phyloP scores from a whole-genome alignment of 2,113 vertebrate species.

The Euleptes europaea region DNA sequence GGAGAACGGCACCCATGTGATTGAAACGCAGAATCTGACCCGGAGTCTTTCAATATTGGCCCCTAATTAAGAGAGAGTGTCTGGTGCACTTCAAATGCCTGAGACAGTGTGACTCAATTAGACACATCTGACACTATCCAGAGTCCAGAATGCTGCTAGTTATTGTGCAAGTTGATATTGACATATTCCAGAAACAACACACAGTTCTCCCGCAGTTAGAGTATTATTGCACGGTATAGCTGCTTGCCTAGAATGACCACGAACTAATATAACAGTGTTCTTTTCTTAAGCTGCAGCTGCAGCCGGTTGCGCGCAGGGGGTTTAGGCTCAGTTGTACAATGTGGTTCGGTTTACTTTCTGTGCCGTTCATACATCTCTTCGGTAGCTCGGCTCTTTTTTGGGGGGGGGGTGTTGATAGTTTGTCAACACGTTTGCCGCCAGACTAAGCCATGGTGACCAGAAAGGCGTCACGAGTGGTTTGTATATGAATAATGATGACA shows the following conservation, averaged over 20 bases:
- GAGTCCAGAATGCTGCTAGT: slow-evolving; percentile 77
- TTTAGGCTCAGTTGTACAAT: slow-evolving; percentile 1
- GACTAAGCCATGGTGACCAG: not conserved
- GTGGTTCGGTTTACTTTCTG: not conserved
- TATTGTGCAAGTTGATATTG: slow-evolving; percentile 81
- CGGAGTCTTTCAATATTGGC: slow-evolving; percentile 74
- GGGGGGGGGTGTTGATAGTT: not conserved
- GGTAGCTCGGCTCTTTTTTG: not conserved
- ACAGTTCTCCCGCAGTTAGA: slow-evolving; percentile 65
- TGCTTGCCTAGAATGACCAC: slow-evolving; percentile 63
- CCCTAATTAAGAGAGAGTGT: slow-evolving; percentile 74
- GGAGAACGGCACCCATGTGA: slow-evolving; percentile 51
- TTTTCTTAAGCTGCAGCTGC: slow-evolving; percentile 43
- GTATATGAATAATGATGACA: not conserved
- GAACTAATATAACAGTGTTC: slow-evolving; percentile 49
- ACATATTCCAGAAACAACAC: slow-evolving; percentile 74
- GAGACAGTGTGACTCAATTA: slow-evolving; percentile 81
- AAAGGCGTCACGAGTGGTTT: not conserved
- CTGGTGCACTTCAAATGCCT: slow-evolving; percentile 85
- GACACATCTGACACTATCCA: slow-evolving; percentile 79
- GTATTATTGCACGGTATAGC: slow-evolving; percentile 63
- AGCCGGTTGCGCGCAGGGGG: slow-evolving; percentile 20
- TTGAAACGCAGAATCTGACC: slow-evolving; percentile 64
- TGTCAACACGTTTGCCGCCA: slow-evolving; percentile 3
- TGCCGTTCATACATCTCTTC: not conserved